These are phyloP conservation scores for Lithobates sylvaticus DNA, from an alignment of 2,797 vertebrate species.

Conservation along the genomic window DNA sequence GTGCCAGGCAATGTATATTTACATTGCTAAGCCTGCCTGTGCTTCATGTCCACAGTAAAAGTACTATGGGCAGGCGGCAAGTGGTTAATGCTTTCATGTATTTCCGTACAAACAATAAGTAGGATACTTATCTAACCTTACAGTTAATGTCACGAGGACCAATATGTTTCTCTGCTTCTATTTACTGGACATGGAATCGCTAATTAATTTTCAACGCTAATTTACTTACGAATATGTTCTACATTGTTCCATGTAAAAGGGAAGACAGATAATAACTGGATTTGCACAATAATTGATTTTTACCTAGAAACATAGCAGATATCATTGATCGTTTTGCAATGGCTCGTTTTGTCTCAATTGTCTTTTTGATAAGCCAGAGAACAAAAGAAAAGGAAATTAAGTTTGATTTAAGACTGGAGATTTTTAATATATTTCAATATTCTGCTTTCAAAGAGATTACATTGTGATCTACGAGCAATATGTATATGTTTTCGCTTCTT, in stretches of 20 bases:
- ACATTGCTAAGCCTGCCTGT: too few relatives aligned
- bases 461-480: slow-evolving; percentile 60
- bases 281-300: slow-evolving; percentile 89
- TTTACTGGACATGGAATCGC: slow-evolving; percentile 88
- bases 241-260: slow-evolving; percentile 89
- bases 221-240: slow-evolving; percentile 88
- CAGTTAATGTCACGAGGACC: slow-evolving; percentile 75
- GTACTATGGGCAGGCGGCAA: too few relatives aligned
- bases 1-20: too few relatives aligned
- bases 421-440: slow-evolving; percentile 71
- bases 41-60: too few relatives aligned
- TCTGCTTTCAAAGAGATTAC: slow-evolving; percentile 60
- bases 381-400: slow-evolving; percentile 74
- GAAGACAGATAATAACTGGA: slow-evolving; percentile 67
- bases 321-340: slow-evolving; percentile 87
- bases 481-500: slow-evolving; percentile 65
- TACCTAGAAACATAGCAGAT: slow-evolving; percentile 81
- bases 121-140: slow-evolving; percentile 63
- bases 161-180: slow-evolving; percentile 73
- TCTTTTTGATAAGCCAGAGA: slow-evolving; percentile 83
- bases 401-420: slow-evolving; percentile 81
- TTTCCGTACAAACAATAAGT: too few relatives aligned
- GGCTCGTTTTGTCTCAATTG: slow-evolving; percentile 81
- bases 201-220: slow-evolving; percentile 91
- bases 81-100: too few relatives aligned